phyloP scores from a whole-genome alignment of 2,113 vertebrate species.

The Labeo catla region DNA sequence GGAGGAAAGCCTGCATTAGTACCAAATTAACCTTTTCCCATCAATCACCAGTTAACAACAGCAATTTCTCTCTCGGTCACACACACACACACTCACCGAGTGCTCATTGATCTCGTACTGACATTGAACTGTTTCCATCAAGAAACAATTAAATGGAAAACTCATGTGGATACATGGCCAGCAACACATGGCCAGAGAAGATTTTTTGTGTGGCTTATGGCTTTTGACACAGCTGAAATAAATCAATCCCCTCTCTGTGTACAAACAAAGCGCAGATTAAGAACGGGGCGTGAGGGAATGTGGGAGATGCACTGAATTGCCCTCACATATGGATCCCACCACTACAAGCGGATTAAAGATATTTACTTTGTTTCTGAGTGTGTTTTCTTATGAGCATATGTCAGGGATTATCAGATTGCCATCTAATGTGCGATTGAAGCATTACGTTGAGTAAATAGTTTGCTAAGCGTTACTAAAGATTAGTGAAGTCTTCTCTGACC shows the following conservation, averaged over 20 bases:
- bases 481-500: not conserved
- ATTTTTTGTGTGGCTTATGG: constrained; percentile 24
- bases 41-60: constrained; percentile 48
- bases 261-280: constrained; percentile 51
- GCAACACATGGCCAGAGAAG: constrained; percentile 2
- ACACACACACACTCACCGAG: constrained; percentile 21
- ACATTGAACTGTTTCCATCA: constrained; percentile 27
- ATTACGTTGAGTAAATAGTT: constrained; percentile 32
- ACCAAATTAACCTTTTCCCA: constrained; percentile 36
- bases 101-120: constrained; percentile 30
- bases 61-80: not conserved
- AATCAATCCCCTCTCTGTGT: constrained; percentile 43
- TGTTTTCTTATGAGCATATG: constrained; percentile 45
- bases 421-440: constrained; percentile 26
- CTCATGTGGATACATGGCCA: constrained; percentile 20
- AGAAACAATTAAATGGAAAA: constrained; percentile 42
- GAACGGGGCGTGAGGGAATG: not conserved
- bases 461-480: constrained; percentile 29
- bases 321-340: constrained; percentile 21
- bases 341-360: constrained; percentile 48
- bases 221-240: constrained; percentile 34
- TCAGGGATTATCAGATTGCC: constrained; percentile 52
- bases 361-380: constrained; percentile 47
- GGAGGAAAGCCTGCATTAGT: constrained; percentile 29
- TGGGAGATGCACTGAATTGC: constrained; percentile 36